These are phyloP conservation scores for Lasiurus borealis DNA, from an alignment of 2,113 vertebrate genomes.

Conservation along the genomic window DNA sequence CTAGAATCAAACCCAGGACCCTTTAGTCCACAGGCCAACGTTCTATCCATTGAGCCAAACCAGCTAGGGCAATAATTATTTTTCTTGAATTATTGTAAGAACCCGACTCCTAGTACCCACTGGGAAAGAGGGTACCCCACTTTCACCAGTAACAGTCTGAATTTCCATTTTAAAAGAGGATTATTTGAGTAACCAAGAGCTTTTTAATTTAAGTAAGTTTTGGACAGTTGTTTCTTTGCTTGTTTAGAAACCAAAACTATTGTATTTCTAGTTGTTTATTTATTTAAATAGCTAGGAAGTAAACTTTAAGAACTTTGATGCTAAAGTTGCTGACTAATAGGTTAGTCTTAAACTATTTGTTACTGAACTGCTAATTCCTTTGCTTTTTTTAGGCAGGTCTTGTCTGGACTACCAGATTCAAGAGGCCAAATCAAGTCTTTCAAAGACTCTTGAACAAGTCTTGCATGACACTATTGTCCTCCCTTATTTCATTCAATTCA, in stretches of 20 bases:
- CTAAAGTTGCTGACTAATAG: neutral
- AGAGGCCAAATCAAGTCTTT: constrained; percentile 97
- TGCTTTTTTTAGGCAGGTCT: constrained; percentile 92
- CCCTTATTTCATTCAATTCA: constrained; percentile 96
- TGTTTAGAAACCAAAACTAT: constrained; percentile 24
- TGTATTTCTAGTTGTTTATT: constrained; percentile 21
- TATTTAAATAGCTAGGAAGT: constrained; percentile 45
- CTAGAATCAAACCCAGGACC: too few relatives aligned
- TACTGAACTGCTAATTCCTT: constrained; percentile 62
- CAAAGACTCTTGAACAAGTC: constrained; percentile 97
- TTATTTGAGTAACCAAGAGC: constrained; percentile 7
- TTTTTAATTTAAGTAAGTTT: constrained; percentile 49
- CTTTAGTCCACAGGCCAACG: too few relatives aligned
- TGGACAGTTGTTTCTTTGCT: neutral
- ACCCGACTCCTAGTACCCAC: too few relatives aligned
- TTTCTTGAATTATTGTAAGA: too few relatives aligned
- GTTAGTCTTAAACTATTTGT: constrained; percentile 36
- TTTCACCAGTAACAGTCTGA: neutral
- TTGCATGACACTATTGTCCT: constrained; percentile 93
- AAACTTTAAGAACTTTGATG: constrained; percentile 7
- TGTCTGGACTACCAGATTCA: constrained; percentile 96
- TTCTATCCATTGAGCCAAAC: too few relatives aligned
- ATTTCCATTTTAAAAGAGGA: neutral
- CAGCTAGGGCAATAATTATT: too few relatives aligned
- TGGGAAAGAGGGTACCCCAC: too few relatives aligned